Conservation (phyloP, 2,888 invertebrate species). For the Apantesis nais region DNA sequence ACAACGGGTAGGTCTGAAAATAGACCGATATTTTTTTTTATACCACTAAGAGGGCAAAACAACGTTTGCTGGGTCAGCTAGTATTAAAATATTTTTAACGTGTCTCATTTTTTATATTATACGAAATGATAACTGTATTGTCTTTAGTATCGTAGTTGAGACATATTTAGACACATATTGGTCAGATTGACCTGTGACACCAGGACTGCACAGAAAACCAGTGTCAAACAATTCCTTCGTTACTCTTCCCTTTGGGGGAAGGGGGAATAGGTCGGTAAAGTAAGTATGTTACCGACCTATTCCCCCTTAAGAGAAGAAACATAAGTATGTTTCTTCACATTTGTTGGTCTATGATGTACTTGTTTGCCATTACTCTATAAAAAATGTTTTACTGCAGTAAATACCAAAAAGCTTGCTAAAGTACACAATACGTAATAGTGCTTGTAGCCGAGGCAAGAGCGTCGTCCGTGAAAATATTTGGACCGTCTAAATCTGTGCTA, state of each 20-base stretch:
- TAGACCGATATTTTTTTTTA: too few species aligned
- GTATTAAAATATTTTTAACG: neutral
- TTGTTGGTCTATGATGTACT: too few species aligned
- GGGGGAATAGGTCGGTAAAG: neutral
- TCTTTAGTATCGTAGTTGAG: neutral
- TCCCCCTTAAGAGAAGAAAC: too few species aligned
- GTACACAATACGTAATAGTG: constrained; percentile 32
- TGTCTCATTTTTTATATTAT: neutral
- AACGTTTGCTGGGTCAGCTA: too few species aligned
- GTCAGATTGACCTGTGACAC: too few species aligned
- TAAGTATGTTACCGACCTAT: too few species aligned
- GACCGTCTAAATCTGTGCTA: constrained; percentile 77
- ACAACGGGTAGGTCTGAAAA: too few species aligned
- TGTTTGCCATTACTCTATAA: too few species aligned
- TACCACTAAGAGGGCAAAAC: too few species aligned
- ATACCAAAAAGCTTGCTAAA: constrained; percentile 52
- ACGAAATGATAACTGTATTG: neutral
- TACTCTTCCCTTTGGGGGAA: too few species aligned
- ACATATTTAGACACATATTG: too few species aligned
- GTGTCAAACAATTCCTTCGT: neutral
- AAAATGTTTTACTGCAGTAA: neutral
- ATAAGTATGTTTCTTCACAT: too few species aligned
- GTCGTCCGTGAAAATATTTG: constrained; percentile 80
- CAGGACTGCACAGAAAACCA: neutral
- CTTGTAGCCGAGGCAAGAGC: constrained; percentile 60